These are phyloP conservation scores for Lophotriccus pileatus DNA, from an alignment of 2,797 vertebrate species.

Conservation along the genomic window DNA sequence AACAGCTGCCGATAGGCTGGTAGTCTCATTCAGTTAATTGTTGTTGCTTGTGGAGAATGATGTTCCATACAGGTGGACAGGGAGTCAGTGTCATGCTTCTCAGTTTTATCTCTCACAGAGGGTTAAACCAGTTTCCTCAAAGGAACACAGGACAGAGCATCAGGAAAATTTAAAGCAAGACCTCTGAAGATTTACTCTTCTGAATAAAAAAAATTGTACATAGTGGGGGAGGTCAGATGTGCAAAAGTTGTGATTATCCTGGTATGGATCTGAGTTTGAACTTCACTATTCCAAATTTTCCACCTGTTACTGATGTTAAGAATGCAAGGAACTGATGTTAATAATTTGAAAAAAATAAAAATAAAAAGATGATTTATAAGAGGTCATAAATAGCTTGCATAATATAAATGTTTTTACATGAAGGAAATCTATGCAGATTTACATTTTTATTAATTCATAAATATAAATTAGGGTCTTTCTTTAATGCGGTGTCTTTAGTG, in stretches of 20 bases:
- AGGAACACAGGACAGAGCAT: background rate
- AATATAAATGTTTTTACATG: slow-evolving; percentile 63
- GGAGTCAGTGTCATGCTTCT: background rate
- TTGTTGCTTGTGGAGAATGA: background rate
- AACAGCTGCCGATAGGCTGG: background rate
- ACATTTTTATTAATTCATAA: slow-evolving; percentile 71
- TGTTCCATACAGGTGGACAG: background rate
- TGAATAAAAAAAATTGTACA: background rate
- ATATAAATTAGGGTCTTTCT: slow-evolving; percentile 59
- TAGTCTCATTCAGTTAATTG: background rate
- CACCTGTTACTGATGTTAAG: slow-evolving; percentile 29
- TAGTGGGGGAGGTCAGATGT: background rate
- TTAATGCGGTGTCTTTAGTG: slow-evolving; percentile 34
- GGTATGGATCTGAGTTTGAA: background rate
- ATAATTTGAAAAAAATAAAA: slow-evolving; percentile 40
- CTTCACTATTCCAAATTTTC: slow-evolving; percentile 22
- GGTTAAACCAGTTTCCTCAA: background rate
- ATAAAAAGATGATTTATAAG: slow-evolving; percentile 45
- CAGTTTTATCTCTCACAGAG: background rate
- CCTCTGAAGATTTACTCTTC: background rate
- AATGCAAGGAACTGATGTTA: slow-evolving; percentile 36
- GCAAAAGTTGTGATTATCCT: background rate
- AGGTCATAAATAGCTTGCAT: slow-evolving; percentile 52
- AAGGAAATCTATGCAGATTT: slow-evolving; percentile 61
- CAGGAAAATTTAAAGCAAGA: background rate